A percentile compares a stretch with the other conserved stretches of the same genome.
Conservation (phyloP, 2,113 vertebrate genomes). For the Symphodus melops region DNA sequence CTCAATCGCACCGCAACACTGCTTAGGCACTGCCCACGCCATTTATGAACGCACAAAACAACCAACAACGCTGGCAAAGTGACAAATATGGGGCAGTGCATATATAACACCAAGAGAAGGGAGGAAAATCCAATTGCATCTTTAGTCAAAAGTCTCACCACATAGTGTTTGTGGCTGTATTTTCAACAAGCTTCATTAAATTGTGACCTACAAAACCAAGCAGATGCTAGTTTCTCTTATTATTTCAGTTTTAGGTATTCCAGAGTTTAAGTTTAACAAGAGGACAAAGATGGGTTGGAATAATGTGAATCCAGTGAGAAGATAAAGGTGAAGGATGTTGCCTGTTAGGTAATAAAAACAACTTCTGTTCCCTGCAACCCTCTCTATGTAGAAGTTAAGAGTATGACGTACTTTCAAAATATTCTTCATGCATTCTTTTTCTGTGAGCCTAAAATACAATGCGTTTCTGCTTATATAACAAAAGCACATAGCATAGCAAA, state of each 20-base stretch:
- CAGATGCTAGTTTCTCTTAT: neutral
- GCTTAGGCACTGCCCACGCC: constrained; percentile 41
- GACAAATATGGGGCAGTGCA: constrained; percentile 37
- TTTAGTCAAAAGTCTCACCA: constrained; percentile 25
- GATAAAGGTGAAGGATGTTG: neutral
- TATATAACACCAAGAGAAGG: constrained; percentile 11
- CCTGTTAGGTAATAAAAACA: constrained; percentile 13
- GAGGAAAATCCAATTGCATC: constrained; percentile 35
- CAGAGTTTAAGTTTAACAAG: neutral
- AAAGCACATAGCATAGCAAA: neutral
- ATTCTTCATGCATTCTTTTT: neutral
- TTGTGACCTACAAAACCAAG: neutral
- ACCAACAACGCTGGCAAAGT: constrained; percentile 25
- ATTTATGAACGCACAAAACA: constrained; percentile 22
- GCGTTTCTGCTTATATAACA: neutral
- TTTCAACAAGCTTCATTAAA: constrained; percentile 18
- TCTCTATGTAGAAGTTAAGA: neutral
- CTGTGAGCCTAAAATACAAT: neutral
- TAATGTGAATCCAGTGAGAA: neutral
- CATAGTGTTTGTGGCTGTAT: neutral
- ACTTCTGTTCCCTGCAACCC: neutral
- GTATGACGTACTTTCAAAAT: neutral
- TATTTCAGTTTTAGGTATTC: neutral
- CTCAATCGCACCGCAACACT: constrained; percentile 51
- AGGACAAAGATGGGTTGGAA: neutral